phyloP scores from a whole-genome alignment of 2,113 vertebrate genomes.

The Motacilla tschutschensis region DNA sequence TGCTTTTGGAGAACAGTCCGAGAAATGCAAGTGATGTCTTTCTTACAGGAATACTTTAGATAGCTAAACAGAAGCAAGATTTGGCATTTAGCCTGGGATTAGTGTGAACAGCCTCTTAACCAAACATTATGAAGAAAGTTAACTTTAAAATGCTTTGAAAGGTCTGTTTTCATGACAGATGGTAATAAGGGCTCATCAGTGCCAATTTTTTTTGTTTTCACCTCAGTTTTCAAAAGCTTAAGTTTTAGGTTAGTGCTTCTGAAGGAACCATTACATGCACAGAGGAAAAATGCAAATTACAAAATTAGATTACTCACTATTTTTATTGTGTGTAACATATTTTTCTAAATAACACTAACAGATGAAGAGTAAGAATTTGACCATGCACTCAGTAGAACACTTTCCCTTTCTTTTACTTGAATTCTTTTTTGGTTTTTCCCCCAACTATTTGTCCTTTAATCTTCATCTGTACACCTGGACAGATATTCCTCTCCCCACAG shows the following conservation, averaged over 20 bases:
- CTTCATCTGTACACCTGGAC: not conserved
- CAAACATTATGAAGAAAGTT: constrained; percentile 61
- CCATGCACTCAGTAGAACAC: not conserved
- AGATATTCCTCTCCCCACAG: not conserved
- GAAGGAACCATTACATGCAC: not conserved
- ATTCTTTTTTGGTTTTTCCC: not conserved
- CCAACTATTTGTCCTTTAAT: not conserved
- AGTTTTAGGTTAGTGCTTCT: constrained; percentile 35
- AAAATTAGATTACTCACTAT: not conserved
- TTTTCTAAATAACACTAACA: constrained; percentile 5
- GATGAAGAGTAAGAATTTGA: not conserved
- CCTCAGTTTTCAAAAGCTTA: constrained; percentile 37
- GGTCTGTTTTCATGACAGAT: constrained; percentile 65
- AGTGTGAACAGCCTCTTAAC: constrained; percentile 60
- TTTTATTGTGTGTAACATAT: not conserved
- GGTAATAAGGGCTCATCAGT: constrained; percentile 58
- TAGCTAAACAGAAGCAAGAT: constrained; percentile 51
- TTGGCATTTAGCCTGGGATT: constrained; percentile 53
- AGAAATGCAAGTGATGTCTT: constrained; percentile 50
- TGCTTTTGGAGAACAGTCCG: constrained; percentile 34
- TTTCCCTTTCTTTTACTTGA: not conserved
- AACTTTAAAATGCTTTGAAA: constrained; percentile 62
- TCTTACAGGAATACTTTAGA: constrained; percentile 44
- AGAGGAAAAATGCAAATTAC: not conserved
- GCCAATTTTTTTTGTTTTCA: constrained; percentile 53